Evolutionary conservation across 2,113 vertebrate genomes (phyloP).

Genomic region (Mustela lutreola): DNA sequence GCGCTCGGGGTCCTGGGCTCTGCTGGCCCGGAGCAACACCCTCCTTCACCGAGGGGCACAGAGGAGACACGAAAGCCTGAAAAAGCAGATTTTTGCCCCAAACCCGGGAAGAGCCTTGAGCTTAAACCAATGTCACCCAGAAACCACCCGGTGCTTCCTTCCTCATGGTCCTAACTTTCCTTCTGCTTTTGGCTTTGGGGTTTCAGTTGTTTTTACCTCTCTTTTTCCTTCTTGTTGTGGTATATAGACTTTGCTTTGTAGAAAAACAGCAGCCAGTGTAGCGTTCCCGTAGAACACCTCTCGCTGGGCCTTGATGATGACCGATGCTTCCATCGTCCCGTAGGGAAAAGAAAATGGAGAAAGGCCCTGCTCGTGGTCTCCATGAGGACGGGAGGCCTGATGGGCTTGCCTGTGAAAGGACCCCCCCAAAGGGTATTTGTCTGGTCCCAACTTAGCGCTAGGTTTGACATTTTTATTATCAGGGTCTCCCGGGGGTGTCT

Average conservation of each 20-base stretch:
- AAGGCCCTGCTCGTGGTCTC: background rate
- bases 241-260: background rate
- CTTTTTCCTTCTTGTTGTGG: background rate
- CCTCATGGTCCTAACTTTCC: background rate
- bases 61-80: background rate
- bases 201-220: background rate
- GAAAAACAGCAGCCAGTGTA: background rate
- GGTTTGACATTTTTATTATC: background rate
- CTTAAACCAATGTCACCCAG: background rate
- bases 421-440: background rate
- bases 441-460: background rate
- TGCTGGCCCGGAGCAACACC: background rate
- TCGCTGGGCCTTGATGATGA: background rate
- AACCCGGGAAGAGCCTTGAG: background rate
- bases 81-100: too few relatives aligned
- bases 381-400: too few relatives aligned
- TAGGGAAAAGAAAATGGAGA: background rate
- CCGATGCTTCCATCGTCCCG: background rate
- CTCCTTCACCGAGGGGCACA: background rate
- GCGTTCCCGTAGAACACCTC: too few relatives aligned
- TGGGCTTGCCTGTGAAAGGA: too few relatives aligned
- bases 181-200: background rate
- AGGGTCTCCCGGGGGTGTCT: background rate
- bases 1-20: rapidly evolving
- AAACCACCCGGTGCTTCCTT: rapidly evolving